These are phyloP conservation scores for Drosophila helvetica DNA, from an alignment of 2,888 invertebrate species.

Conservation along the genomic window DNA sequence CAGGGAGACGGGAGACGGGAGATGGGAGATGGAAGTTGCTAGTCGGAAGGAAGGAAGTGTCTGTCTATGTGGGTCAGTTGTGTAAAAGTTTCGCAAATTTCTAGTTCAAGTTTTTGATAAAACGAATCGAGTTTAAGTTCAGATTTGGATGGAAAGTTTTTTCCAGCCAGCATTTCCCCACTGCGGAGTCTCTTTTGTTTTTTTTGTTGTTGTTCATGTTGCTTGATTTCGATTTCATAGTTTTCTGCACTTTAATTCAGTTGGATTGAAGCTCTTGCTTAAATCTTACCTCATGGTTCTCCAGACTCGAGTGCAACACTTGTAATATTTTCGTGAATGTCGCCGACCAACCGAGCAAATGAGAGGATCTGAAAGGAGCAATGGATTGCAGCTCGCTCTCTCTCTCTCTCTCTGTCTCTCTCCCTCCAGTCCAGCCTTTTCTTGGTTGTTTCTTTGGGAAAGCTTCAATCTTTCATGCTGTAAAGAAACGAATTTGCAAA, in stretches of 20 bases:
- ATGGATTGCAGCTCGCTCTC: neutral
- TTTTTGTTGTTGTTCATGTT: neutral
- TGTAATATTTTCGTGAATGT: neutral
- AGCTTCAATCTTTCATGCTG: conserved; percentile 42
- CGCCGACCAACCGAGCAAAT: neutral
- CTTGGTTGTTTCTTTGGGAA: neutral
- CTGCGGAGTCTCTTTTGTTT: neutral
- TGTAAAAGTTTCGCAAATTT: conserved; percentile 26
- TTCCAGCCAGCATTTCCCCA: neutral
- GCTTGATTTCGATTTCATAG: conserved; percentile 2
- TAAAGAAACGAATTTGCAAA: conserved; percentile 47
- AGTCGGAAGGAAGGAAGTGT: conserved; percentile 8
- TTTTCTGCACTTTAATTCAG: neutral
- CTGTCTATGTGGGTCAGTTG: conserved; percentile 30
- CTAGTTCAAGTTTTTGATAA: conserved; percentile 21
- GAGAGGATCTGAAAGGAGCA: neutral
- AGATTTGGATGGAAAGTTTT: conserved; percentile 11
- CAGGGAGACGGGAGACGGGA: neutral
- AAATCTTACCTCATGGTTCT: neutral
- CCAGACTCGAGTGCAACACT: neutral
- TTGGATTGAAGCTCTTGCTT: neutral
- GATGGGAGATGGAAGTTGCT: neutral
- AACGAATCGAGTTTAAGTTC: conserved; percentile 12
- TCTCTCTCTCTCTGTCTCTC: neutral
- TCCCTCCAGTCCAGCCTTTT: neutral